These are phyloP conservation scores for Trichopria drosophilae DNA, from an alignment of 2,888 invertebrate genomes.

Conservation along the genomic window DNA sequence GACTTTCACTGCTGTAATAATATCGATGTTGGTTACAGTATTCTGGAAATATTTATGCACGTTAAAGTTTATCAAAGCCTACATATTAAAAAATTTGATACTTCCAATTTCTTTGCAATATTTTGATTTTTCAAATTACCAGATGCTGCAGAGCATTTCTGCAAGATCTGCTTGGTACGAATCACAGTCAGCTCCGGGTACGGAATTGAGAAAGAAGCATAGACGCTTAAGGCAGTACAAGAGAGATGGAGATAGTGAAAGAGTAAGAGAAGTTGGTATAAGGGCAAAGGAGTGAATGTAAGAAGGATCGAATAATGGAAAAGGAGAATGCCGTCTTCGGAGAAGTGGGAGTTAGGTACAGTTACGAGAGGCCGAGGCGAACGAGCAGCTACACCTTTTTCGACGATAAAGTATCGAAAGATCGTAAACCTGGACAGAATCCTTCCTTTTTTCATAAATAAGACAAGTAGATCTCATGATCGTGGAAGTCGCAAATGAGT, in stretches of 20 bases:
- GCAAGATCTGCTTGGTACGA: no score
- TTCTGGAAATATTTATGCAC: no score
- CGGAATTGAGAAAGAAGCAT: conserved; percentile 20
- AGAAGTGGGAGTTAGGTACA: conserved; percentile 43
- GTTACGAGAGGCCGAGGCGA: conserved; percentile 49
- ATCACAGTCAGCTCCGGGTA: no score
- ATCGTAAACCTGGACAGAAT: conserved; percentile 28
- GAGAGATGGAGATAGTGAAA: conserved; percentile 17
- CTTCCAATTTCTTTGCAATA: no score
- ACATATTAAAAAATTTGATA: no score
- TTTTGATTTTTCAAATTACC: no score
- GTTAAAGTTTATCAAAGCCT: no score
- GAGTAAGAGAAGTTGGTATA: conserved; percentile 19
- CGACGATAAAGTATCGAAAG: conserved; percentile 31
- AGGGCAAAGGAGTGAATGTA: conserved; percentile 28
- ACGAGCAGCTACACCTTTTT: conserved; percentile 40
- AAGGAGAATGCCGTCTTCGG: conserved; percentile 21
- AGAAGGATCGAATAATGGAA: background rate
- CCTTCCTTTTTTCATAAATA: conserved; percentile 26
- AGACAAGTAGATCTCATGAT: background rate
- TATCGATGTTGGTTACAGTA: no score
- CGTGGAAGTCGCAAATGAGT: no score
- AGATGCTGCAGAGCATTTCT: no score
- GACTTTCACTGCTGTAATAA: no score
- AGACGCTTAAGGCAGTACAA: conserved; percentile 23